phyloP scores from a whole-genome alignment of 2,113 vertebrate genomes.

The Stomatorhinus ivindoensis region DNA sequence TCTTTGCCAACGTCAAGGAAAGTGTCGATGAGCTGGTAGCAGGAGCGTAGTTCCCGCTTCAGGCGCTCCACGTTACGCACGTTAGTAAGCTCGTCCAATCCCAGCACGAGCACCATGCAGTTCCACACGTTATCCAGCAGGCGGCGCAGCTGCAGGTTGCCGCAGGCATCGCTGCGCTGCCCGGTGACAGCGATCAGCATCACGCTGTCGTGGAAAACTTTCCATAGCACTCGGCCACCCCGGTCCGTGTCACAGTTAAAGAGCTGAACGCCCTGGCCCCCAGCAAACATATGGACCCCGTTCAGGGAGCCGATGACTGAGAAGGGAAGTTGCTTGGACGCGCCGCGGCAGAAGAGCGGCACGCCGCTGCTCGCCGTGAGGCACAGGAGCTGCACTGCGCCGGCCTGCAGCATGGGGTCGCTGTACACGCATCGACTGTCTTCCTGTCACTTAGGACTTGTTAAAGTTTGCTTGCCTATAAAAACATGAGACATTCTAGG shows the following conservation, averaged over 20 bases:
- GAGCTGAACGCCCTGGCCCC: conserved; percentile 66
- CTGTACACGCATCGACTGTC: neutral
- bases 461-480: neutral
- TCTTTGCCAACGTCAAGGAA: conserved; percentile 59
- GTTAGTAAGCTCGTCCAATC: conserved; percentile 72
- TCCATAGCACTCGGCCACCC: conserved; percentile 73
- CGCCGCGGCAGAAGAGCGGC: conserved; percentile 74
- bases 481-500: neutral
- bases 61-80: conserved; percentile 77
- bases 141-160: conserved; percentile 59
- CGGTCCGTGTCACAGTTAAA: conserved; percentile 62
- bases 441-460: neutral
- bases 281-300: conserved; percentile 86
- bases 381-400: conserved; percentile 68
- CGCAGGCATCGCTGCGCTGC: conserved; percentile 46
- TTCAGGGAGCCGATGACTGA: conserved; percentile 83
- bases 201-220: conserved; percentile 76
- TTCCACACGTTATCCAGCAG: conserved; percentile 79
- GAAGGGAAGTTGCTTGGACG: conserved; percentile 71
- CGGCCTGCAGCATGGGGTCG: conserved; percentile 51
- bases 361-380: conserved; percentile 78
- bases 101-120: conserved; percentile 82
- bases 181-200: conserved; percentile 76
- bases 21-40: conserved; percentile 73
- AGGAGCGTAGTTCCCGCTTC: conserved; percentile 78